These are phyloP conservation scores for Pseudochirops cupreus DNA, from an alignment of 2,797 vertebrate genomes.

Conservation along the genomic window DNA sequence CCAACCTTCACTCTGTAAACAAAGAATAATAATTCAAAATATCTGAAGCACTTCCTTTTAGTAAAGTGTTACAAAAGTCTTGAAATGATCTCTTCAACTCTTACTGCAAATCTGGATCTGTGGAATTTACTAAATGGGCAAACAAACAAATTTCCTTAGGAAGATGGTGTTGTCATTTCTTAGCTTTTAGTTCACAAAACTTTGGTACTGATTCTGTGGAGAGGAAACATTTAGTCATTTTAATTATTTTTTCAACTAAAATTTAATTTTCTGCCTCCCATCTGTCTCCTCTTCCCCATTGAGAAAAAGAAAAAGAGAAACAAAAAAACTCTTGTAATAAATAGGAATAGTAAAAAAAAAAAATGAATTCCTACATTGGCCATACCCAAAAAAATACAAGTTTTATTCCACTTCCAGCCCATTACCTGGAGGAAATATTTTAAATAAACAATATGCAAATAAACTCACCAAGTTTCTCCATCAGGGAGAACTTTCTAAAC, in stretches of 20 bases:
- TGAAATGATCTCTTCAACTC: background rate
- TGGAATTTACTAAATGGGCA: background rate
- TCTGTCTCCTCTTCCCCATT: background rate
- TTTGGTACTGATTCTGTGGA: conserved; percentile 54
- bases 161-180: conserved; percentile 16
- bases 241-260: background rate
- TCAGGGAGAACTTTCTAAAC: background rate
- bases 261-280: background rate
- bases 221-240: background rate
- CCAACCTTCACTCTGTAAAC: conserved; percentile 55
- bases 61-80: conserved; percentile 55
- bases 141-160: background rate
- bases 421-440: background rate
- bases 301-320: background rate
- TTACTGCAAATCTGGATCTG: conserved; percentile 7
- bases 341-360: background rate
- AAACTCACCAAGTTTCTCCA: background rate
- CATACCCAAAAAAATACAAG: background rate
- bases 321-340: background rate
- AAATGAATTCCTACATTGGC: background rate
- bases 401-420: background rate
- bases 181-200: conserved; percentile 6
- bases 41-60: conserved; percentile 60
- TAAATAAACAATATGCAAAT: background rate
- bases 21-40: conserved; percentile 62